These are phyloP conservation scores for Chorisops tibialis DNA, from an alignment of 2,888 invertebrate genomes.

Conservation along the genomic window DNA sequence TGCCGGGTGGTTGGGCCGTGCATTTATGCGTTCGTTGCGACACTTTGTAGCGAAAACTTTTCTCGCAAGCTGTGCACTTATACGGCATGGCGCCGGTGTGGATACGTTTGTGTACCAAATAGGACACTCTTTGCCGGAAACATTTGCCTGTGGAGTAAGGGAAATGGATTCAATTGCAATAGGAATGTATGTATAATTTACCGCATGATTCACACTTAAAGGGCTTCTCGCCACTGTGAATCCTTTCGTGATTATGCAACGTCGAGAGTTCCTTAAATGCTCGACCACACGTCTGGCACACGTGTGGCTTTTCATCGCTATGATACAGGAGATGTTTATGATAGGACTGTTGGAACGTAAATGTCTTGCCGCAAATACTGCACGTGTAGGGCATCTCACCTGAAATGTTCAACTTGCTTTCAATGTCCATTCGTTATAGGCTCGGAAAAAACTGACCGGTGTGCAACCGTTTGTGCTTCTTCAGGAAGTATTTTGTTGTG, in stretches of 20 bases:
- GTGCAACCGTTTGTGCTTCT: slow-evolving; percentile 83
- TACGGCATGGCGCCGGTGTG: slow-evolving; percentile 77
- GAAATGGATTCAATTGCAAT: background rate
- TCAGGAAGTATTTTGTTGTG: slow-evolving; percentile 84
- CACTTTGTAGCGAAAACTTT: slow-evolving; percentile 81
- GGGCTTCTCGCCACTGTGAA: slow-evolving; percentile 75
- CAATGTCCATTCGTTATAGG: background rate
- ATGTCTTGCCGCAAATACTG: slow-evolving; percentile 75
- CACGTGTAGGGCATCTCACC: slow-evolving; percentile 88
- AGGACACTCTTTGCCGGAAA: slow-evolving; percentile 81
- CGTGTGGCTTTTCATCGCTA: slow-evolving; percentile 78
- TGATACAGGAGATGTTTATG: slow-evolving; percentile 86
- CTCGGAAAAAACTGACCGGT: slow-evolving; percentile 58
- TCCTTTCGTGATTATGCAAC: slow-evolving; percentile 80
- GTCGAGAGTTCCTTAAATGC: slow-evolving; percentile 85
- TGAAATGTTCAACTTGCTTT: slow-evolving; percentile 45
- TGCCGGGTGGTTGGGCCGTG: slow-evolving; percentile 60
- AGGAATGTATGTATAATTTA: slow-evolving; percentile 46
- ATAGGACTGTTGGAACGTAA: slow-evolving; percentile 87
- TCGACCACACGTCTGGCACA: slow-evolving; percentile 72
- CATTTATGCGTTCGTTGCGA: slow-evolving; percentile 83
- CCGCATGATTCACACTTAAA: slow-evolving; percentile 86
- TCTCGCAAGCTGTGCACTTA: slow-evolving; percentile 75
- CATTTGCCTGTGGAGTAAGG: slow-evolving; percentile 71
- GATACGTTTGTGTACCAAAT: slow-evolving; percentile 71